Percentiles rank a stretch among this genome's conserved stretches.
Evolutionary conservation across 2,113 vertebrate genomes (phyloP).

Genomic region (Chloebia gouldiae): DNA sequence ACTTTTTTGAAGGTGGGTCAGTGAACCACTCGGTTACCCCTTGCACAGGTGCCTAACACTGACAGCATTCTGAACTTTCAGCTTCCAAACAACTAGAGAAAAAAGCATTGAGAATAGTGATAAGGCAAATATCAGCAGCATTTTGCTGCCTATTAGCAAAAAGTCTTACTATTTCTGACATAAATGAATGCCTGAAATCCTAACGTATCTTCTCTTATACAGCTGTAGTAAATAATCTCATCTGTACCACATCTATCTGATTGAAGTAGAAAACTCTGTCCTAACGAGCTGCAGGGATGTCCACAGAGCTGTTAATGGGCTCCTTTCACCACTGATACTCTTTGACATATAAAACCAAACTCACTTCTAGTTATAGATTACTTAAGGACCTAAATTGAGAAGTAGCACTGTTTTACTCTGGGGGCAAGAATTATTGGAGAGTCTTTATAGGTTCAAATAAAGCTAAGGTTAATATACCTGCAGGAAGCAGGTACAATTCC

Average conservation of each 20-base stretch:
- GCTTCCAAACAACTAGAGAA: neutral
- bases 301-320: neutral
- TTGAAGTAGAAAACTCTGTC: neutral
- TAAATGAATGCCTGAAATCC: neutral
- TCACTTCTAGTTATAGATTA: neutral
- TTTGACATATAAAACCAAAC: neutral
- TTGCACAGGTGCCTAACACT: neutral
- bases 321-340: neutral
- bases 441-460: neutral
- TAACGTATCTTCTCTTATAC: neutral
- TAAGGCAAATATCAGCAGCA: neutral
- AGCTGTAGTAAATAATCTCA: neutral
- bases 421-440: neutral
- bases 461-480: neutral
- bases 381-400: neutral
- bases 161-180: neutral
- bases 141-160: neutral
- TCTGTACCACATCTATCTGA: neutral
- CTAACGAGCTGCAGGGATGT: constrained; percentile 8
- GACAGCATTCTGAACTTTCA: neutral
- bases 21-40: neutral
- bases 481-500: neutral
- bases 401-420: neutral
- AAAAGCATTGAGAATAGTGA: neutral
- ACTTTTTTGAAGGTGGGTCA: rapidly evolving